A percentile compares a stretch with the other conserved stretches of the same genome.
phyloP scores from a whole-genome alignment of 1,140 invertebrate species.

The Oryzaephilus surinamensis region DNA sequence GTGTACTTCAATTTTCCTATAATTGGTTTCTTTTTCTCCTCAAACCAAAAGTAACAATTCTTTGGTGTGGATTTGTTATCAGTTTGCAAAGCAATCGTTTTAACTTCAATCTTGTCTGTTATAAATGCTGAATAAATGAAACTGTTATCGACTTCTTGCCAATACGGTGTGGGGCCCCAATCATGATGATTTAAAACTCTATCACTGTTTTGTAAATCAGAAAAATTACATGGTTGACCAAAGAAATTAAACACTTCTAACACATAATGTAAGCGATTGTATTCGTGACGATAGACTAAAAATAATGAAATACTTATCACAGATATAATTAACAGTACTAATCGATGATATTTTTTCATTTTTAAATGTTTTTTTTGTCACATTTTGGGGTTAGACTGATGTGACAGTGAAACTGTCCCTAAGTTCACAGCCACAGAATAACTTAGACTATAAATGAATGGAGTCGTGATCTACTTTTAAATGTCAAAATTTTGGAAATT shows the following conservation, averaged over 20 bases:
- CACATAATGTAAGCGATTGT: slow-evolving; percentile 61
- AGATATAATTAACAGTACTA: slow-evolving; percentile 52
- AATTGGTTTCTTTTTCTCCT: slow-evolving; percentile 40
- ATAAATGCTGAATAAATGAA: slow-evolving; percentile 45
- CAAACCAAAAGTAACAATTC: slow-evolving; percentile 43
- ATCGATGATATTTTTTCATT: slow-evolving; percentile 69
- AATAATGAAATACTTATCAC: slow-evolving; percentile 55
- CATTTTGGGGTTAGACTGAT: no score
- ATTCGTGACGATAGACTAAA: slow-evolving; percentile 66
- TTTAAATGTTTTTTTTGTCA: slow-evolving; percentile 1
- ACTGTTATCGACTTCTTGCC: slow-evolving; percentile 38
- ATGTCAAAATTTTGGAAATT: no score
- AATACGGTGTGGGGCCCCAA: slow-evolving; percentile 30
- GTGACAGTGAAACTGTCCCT: no score
- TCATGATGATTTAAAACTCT: slow-evolving; percentile 32
- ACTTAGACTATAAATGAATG: no score
- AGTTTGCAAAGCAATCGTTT: slow-evolving; percentile 40
- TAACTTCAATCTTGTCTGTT: slow-evolving; percentile 37
- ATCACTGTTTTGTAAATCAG: slow-evolving; percentile 41
- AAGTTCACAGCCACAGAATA: no score
- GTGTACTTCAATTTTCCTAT: slow-evolving; percentile 40
- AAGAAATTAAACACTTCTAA: slow-evolving; percentile 69
- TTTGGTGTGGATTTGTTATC: slow-evolving; percentile 37
- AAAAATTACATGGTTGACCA: slow-evolving; percentile 44
- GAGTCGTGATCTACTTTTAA: no score